Conservation (phyloP, 2,797 vertebrate species). For the Graptemys geographica region DNA sequence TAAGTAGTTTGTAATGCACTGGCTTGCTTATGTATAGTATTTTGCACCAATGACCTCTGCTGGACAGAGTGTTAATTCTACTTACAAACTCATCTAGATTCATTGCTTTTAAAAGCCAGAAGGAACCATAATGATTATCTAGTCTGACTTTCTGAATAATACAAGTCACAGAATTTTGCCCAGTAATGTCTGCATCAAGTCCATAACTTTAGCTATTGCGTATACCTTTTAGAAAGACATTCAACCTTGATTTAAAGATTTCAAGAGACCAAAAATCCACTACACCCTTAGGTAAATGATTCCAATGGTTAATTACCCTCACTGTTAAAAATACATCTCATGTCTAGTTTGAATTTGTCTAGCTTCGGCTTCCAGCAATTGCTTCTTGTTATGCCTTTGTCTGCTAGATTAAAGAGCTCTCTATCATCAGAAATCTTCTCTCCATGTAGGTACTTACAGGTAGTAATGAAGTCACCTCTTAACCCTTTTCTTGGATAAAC, state of each 20-base stretch:
- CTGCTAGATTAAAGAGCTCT: neutral
- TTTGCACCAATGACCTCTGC: slow-evolving; percentile 59
- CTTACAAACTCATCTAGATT: neutral
- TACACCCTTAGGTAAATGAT: neutral
- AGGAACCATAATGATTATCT: neutral
- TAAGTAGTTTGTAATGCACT: neutral
- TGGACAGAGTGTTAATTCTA: slow-evolving; percentile 8
- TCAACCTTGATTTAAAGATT: neutral
- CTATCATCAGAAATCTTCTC: neutral
- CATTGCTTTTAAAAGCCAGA: neutral
- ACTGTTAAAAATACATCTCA: neutral
- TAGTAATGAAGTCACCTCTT: neutral
- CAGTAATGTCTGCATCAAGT: fast-evolving
- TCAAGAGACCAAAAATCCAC: neutral
- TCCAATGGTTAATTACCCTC: neutral
- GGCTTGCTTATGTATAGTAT: neutral
- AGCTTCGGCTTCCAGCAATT: neutral
- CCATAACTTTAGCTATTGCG: neutral
- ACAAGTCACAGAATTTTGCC: neutral
- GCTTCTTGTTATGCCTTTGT: neutral
- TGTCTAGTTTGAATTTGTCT: neutral
- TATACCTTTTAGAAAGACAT: neutral
- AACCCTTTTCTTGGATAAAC: neutral
- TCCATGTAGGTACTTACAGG: neutral
- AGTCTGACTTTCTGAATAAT: fast-evolving